Conservation (phyloP, 64 coral and sea anemone genomes). For the Pocillopora verrucosa region DNA sequence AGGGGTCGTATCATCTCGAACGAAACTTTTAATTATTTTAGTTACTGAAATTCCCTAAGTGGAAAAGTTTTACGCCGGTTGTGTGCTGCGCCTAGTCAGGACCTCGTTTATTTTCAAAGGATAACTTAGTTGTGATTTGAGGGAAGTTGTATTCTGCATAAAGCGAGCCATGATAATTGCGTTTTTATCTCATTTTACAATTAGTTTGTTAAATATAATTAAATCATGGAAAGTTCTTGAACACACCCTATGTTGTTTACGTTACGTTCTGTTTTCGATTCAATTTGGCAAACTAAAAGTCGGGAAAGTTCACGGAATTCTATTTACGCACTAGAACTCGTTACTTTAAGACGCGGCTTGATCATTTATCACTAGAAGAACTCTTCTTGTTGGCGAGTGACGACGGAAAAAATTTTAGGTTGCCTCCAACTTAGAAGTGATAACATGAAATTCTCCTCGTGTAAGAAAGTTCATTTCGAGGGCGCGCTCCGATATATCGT, state of each 20-base stretch:
- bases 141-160: no score
- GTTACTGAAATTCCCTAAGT: no score
- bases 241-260: background rate
- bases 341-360: background rate
- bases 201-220: background rate
- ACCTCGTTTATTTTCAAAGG: no score
- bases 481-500: background rate
- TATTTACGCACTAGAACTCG: background rate
- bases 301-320: background rate
- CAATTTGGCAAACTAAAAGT: background rate
- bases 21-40: background rate
- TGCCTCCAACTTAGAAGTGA: no score
- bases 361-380: no score
- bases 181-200: background rate
- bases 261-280: background rate
- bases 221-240: constrained; percentile 34
- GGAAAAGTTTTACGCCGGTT: no score
- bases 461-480: background rate
- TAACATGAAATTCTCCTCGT: constrained; percentile 1
- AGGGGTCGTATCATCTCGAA: background rate
- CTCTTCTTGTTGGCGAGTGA: background rate
- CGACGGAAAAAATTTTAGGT: background rate
- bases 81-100: no score
- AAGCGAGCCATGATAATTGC: background rate
- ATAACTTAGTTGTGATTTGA: no score